phyloP scores from a whole-genome alignment of 2,888 invertebrate species.

The Agrypnus murinus region DNA sequence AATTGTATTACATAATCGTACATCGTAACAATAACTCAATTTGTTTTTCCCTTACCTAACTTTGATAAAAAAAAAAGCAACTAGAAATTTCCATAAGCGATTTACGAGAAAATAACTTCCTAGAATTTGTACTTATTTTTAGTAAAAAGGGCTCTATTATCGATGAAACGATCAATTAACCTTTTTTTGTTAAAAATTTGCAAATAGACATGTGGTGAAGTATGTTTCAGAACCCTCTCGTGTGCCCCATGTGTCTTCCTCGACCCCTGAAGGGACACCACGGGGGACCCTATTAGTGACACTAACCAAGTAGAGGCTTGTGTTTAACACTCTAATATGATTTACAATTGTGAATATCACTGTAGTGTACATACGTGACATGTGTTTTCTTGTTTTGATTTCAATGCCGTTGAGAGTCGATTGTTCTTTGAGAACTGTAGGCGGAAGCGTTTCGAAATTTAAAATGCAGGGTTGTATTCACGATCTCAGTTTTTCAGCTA shows the following conservation, averaged over 20 bases:
- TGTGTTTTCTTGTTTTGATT: constrained; percentile 52
- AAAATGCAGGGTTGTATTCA: no score
- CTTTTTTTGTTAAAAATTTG: no score
- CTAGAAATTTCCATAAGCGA: no score
- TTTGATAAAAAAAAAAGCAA: neutral
- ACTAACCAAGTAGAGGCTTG: constrained; percentile 52
- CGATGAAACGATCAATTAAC: no score
- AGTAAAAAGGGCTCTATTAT: no score
- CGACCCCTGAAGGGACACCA: constrained; percentile 43
- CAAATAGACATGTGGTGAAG: constrained; percentile 43
- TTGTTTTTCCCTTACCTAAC: neutral
- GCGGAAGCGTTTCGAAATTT: constrained; percentile 6
- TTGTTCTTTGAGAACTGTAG: constrained; percentile 36
- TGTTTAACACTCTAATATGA: constrained; percentile 52
- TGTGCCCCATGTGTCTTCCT: constrained; percentile 49
- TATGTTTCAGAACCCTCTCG: constrained; percentile 34
- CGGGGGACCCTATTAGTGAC: constrained; percentile 52
- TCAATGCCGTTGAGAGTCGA: constrained; percentile 30
- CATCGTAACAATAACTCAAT: neutral
- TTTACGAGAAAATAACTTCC: no score
- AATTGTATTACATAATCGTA: neutral
- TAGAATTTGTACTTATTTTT: no score
- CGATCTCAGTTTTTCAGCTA: no score
- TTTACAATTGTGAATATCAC: constrained; percentile 52
- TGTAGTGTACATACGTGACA: constrained; percentile 46